Evolutionary conservation across 2,888 invertebrate species (phyloP), one percentile per base, ranked within the genome.

Genomic region (Pocota personata): DNA sequence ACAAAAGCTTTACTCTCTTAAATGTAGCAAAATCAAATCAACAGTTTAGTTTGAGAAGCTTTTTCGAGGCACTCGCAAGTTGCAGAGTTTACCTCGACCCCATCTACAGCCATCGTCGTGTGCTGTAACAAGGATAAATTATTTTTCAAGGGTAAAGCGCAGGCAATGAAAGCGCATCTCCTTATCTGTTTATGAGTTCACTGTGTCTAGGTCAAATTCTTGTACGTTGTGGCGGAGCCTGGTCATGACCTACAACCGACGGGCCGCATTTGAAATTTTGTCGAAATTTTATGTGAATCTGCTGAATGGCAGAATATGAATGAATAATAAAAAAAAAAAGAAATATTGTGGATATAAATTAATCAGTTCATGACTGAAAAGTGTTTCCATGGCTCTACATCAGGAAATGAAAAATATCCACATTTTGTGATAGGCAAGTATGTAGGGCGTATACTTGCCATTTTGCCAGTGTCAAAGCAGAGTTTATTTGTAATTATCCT

Each of bases 161-260:
- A 80, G 55, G 73, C 75, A 80, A 35, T 12, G 50, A 16, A 48
- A 75, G 78, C 78, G 72, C 64, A 79, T 79, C 57, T 55, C 24
- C 67, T 75, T 57, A 62, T 55, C 62, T 21, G 60, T 73, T 75
- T 64, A 62, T 12, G 75, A 75, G 82, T 86, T 86, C 79, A 82
- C 60, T 67, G 30, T 80, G 86, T 86, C 86, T 86, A 86, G 86
- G 86, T 86, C 86, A 86, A 58, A 60, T 66, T 10, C 50, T 48
- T 62, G 19, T 58, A 32, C 10, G 48, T 10, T 37, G 60, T 19
- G 57, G 48, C 37, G 40, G 32, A 37, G 32, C 52, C 40, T 86
- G 72, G 62, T 71, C 86, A 66, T 86, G 86, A 82, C 86, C 86
- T 72, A 27, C 50, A 67, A 43, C 7, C 37, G 50, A 57, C 19